These are phyloP conservation scores for Acrocyrtus sp. DNA, from an alignment of 2,888 invertebrate species.

Conservation along the genomic window DNA sequence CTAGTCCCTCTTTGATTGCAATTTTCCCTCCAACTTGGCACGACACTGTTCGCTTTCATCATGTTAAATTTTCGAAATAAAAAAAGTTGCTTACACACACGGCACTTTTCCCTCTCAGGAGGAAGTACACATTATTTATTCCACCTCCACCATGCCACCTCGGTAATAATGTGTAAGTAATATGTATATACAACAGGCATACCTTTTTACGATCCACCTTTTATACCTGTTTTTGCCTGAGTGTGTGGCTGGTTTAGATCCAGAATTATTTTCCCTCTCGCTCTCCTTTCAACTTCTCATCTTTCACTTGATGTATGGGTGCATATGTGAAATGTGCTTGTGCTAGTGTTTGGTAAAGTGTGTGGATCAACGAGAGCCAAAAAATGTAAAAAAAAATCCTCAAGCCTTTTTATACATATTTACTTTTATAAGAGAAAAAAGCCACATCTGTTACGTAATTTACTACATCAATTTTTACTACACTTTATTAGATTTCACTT, in stretches of 20 bases:
- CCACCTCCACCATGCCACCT: no score
- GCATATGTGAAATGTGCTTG: no score
- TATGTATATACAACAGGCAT: constrained; percentile 1
- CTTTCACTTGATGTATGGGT: no score
- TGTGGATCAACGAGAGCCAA: constrained; percentile 23
- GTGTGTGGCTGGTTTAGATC: not conserved
- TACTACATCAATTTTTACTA: constrained; percentile 52
- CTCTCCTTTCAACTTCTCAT: no score
- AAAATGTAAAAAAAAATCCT: constrained; percentile 27
- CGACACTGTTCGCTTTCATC: constrained; percentile 21
- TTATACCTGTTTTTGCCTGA: constrained; percentile 16
- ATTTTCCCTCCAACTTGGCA: constrained; percentile 47
- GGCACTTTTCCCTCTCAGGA: constrained; percentile 1
- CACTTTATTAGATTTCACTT: constrained; percentile 52
- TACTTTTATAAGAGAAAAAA: constrained; percentile 33
- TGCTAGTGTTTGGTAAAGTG: no score
- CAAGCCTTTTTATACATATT: constrained; percentile 1
- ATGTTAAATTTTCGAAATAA: no score
- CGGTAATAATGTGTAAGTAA: no score
- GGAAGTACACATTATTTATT: no score
- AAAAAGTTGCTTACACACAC: not conserved
- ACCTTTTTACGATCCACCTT: constrained; percentile 22
- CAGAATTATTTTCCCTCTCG: not conserved
- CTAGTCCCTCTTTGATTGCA: constrained; percentile 42
- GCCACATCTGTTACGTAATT: constrained; percentile 52